Percentiles rank a stretch among this genome's conserved stretches.
phyloP scores from a whole-genome alignment of 2,888 invertebrate genomes.

The Helobdella robusta region DNA sequence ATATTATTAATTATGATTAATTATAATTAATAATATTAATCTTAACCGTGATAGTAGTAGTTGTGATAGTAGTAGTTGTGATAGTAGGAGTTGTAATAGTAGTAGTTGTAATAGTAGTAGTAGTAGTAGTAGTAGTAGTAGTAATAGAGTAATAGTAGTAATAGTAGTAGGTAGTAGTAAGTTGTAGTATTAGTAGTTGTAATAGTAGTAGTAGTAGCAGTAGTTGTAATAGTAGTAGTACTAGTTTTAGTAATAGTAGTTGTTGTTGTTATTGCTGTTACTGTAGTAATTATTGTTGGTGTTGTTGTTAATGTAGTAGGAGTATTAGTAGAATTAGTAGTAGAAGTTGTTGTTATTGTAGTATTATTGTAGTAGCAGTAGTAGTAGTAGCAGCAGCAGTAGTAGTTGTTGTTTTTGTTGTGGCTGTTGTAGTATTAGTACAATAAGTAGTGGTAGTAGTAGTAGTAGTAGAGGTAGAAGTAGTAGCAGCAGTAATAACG shows the following conservation, averaged over 20 bases:
- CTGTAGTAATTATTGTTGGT: background rate
- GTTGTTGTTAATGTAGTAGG: too few relatives aligned
- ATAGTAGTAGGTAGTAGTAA: too few relatives aligned
- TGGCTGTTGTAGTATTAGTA: background rate
- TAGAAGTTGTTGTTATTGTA: background rate
- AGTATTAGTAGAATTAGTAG: background rate
- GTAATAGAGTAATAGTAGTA: background rate
- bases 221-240: constrained; percentile 1
- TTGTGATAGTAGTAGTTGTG: too few relatives aligned
- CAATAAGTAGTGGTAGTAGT: background rate
- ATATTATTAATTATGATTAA: background rate
- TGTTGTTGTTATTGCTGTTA: background rate
- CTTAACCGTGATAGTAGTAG: background rate
- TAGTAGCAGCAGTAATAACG: background rate
- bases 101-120: background rate
- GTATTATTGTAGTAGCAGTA: background rate
- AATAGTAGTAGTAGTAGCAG: background rate
- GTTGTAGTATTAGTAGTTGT: too few relatives aligned
- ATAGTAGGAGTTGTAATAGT: background rate
- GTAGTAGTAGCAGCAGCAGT: background rate
- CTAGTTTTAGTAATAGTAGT: constrained; percentile 1
- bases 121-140: background rate
- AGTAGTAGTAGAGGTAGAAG: background rate
- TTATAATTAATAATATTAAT: too few relatives aligned
- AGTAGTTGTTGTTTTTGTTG: background rate